Conservation (phyloP, 2,113 vertebrate genomes). For the Sebastes schlegelii region DNA sequence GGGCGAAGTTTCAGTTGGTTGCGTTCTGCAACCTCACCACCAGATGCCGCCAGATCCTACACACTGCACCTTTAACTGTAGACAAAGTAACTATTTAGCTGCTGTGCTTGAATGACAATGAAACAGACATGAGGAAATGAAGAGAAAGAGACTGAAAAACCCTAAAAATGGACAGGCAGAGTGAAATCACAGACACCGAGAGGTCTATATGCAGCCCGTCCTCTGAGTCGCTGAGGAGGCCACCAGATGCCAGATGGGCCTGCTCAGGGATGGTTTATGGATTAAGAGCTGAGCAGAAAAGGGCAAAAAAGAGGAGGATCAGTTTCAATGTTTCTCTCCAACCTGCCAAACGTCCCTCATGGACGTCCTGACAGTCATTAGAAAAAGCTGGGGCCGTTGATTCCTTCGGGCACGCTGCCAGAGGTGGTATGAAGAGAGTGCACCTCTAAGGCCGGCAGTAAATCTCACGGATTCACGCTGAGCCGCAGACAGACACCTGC, state of each 20-base stretch:
- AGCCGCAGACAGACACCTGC: constrained; percentile 76
- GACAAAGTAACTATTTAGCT: not conserved
- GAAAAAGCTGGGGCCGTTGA: constrained; percentile 64
- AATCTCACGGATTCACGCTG: constrained; percentile 65
- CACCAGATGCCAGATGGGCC: constrained; percentile 66
- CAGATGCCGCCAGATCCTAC: too few species aligned
- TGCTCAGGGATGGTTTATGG: constrained; percentile 75
- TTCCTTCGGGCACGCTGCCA: constrained; percentile 74
- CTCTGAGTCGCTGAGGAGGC: constrained; percentile 44
- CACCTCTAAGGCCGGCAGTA: constrained; percentile 72
- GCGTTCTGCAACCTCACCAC: too few species aligned
- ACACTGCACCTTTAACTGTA: not conserved
- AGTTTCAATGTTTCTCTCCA: constrained; percentile 77
- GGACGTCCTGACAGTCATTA: constrained; percentile 65
- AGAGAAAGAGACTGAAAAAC: not conserved
- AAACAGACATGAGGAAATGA: constrained; percentile 16
- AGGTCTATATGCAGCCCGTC: constrained; percentile 8
- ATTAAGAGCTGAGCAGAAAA: constrained; percentile 73
- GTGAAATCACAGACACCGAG: constrained; percentile 61
- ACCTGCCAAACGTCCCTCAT: constrained; percentile 73
- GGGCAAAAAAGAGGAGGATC: constrained; percentile 63
- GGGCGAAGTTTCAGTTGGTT: too few species aligned
- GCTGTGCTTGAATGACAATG: not conserved
- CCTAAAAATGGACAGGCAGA: constrained; percentile 46
- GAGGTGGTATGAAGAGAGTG: constrained; percentile 65